These are phyloP conservation scores for Hormaphis cornu DNA, from an alignment of 1,140 invertebrate genomes.

Conservation along the genomic window DNA sequence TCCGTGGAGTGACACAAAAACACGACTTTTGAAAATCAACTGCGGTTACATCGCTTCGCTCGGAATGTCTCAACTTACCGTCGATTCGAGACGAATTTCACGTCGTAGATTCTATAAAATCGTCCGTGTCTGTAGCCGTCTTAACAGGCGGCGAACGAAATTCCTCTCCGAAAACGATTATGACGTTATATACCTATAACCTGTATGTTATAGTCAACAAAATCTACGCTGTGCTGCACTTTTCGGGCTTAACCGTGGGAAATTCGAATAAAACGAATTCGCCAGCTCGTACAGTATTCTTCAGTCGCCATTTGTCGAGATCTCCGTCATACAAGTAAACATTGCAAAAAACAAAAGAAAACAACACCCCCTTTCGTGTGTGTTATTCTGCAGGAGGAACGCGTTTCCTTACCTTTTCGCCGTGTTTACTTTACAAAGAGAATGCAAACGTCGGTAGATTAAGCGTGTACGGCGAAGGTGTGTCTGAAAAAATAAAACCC, in stretches of 20 bases:
- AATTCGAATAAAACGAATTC: not conserved
- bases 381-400: not conserved
- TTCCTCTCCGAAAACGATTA: not conserved
- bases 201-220: too few relatives aligned
- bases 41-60: too few relatives aligned
- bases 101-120: too few relatives aligned
- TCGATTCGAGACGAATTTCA: too few relatives aligned
- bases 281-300: not conserved
- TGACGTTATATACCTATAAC: too few relatives aligned
- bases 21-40: too few relatives aligned
- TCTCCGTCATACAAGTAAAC: conserved; percentile 18
- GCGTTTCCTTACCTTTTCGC: not conserved
- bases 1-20: too few relatives aligned
- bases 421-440: conserved; percentile 15
- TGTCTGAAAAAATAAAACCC: not conserved
- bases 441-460: conserved; percentile 2
- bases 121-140: too few relatives aligned
- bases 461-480: not conserved
- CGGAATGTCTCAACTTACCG: too few relatives aligned
- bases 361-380: not conserved
- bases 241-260: too few relatives aligned
- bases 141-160: not conserved
- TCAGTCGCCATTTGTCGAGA: conserved; percentile 10
- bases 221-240: too few relatives aligned
- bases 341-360: not conserved